phyloP scores from a whole-genome alignment of 2,113 vertebrate species.

The Psephotus haematonotus region DNA sequence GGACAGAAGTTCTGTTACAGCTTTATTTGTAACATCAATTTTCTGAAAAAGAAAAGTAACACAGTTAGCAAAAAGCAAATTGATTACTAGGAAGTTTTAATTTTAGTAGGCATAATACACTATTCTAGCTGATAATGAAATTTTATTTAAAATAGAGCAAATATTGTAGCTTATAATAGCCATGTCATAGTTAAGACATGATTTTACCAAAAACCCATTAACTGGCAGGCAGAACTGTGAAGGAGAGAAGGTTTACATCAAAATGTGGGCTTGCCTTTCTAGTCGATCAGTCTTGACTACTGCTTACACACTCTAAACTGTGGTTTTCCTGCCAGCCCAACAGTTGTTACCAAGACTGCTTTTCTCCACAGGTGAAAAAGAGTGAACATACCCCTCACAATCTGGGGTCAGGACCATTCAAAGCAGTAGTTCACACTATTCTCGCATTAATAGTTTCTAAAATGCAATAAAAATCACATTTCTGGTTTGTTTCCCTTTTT shows the following conservation, averaged over 20 bases:
- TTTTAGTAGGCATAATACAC: not conserved
- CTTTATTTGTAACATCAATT: constrained; percentile 94
- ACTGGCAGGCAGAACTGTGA: not conserved
- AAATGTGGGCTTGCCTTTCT: not conserved
- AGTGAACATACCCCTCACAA: not conserved
- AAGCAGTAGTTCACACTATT: not conserved
- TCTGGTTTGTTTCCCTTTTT: not conserved
- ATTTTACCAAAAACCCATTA: not conserved
- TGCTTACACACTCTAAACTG: not conserved
- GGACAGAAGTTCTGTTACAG: constrained; percentile 87
- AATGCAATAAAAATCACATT: not conserved
- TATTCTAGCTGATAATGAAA: not conserved
- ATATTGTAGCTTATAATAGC: not conserved
- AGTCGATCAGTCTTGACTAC: not conserved
- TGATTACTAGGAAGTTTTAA: not conserved
- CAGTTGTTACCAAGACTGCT: not conserved
- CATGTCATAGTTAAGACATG: not conserved
- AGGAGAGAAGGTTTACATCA: not conserved
- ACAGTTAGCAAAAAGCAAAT: not conserved
- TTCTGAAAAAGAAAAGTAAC: constrained; percentile 78
- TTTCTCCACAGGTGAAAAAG: not conserved
- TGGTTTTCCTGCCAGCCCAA: not conserved
- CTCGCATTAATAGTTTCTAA: not conserved
- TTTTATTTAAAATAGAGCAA: not conserved
- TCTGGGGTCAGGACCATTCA: not conserved